Evolutionary conservation across 1,140 invertebrate species (phyloP).

Genomic region (Dinoponera quadriceps): DNA sequence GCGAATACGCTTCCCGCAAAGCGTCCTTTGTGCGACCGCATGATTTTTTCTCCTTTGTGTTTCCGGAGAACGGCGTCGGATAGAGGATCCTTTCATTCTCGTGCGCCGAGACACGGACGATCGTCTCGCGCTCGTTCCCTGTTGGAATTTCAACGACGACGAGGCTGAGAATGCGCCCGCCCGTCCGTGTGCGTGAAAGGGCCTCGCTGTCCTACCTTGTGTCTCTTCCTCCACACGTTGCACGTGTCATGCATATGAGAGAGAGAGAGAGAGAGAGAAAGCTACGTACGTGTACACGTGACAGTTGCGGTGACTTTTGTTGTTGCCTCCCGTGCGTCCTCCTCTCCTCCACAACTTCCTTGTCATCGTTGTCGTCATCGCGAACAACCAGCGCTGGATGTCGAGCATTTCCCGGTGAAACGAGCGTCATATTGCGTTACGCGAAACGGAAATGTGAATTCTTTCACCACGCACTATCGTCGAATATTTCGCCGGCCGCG

Average conservation of each 20-base stretch:
- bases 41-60: conserved; percentile 47
- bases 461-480: neutral
- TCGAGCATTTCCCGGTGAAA: neutral
- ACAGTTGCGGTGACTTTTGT: conserved; percentile 4
- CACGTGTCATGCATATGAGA: conserved; percentile 36
- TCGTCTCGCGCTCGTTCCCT: conserved; percentile 19
- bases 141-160: conserved; percentile 29
- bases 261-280: neutral
- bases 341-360: neutral
- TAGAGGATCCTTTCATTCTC: conserved; percentile 50
- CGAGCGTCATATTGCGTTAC: neutral
- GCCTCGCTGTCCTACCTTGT: conserved; percentile 16
- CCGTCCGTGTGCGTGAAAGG: conserved; percentile 46
- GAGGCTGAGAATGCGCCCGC: neutral
- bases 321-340: neutral
- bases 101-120: conserved; percentile 39
- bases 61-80: conserved; percentile 28
- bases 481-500: neutral
- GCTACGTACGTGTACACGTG: neutral
- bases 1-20: conserved; percentile 16
- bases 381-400: neutral
- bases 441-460: neutral
- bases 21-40: conserved; percentile 16
- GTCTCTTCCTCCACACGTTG: neutral
- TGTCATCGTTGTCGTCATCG: no score